Conservation (phyloP, 2,113 vertebrate species). For the Bos indicus region DNA sequence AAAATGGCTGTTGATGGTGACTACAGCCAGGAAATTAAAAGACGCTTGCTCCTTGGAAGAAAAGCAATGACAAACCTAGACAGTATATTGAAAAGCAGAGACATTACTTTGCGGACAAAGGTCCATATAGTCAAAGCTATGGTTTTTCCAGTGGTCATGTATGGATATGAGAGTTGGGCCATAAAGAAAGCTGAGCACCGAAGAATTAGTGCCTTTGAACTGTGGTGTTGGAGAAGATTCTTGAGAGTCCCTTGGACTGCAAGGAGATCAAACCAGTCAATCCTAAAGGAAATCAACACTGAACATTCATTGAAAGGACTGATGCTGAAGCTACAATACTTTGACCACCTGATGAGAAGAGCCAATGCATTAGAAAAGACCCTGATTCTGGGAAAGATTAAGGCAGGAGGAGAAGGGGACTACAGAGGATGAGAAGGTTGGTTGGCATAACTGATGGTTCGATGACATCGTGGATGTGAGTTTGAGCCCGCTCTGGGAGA, state of each 20-base stretch:
- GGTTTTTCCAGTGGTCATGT: background rate
- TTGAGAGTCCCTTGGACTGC: background rate
- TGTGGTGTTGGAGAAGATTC: background rate
- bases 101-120: background rate
- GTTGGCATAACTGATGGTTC: background rate
- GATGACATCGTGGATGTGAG: background rate
- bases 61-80: background rate
- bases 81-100: background rate
- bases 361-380: background rate
- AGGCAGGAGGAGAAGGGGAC: background rate
- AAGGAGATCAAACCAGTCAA: background rate
- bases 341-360: background rate
- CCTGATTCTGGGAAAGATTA: background rate
- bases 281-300: background rate
- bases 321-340: background rate
- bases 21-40: background rate
- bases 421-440: background rate
- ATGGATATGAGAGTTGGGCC: background rate
- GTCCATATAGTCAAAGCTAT: background rate
- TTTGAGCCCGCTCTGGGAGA: background rate
- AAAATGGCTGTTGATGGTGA: background rate
- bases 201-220: background rate
- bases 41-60: background rate
- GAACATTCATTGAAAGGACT: background rate
- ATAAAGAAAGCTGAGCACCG: background rate